Evolutionary conservation across 2,888 invertebrate species (phyloP).

Genomic region (Acronicta alni): DNA sequence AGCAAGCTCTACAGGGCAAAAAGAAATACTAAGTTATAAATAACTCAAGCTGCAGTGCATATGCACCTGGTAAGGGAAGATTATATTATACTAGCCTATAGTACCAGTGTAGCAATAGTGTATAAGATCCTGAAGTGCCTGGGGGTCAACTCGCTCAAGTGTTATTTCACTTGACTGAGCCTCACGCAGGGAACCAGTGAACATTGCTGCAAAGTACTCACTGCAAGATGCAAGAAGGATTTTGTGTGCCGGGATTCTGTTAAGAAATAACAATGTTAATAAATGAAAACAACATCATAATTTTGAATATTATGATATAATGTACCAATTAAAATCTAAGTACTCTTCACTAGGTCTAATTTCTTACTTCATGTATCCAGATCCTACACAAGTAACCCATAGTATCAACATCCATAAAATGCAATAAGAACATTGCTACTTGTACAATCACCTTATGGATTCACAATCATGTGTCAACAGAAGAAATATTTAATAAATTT

Average conservation of each 20-base stretch:
- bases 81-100: constrained; percentile 75
- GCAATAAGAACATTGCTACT: no score
- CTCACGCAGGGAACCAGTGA: constrained; percentile 96
- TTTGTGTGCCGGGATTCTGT: constrained; percentile 94
- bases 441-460: no score
- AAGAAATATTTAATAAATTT: no score
- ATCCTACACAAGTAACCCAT: no score
- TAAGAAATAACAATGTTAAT: constrained; percentile 24
- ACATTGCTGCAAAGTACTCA: constrained; percentile 99
- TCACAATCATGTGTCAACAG: no score
- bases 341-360: no score
- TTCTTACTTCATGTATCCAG: no score
- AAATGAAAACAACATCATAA: background rate
- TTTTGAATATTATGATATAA: no score
- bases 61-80: constrained; percentile 5
- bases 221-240: constrained; percentile 97
- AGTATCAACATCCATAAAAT: no score
- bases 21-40: background rate
- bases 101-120: constrained; percentile 97
- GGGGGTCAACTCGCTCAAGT: constrained; percentile 95
- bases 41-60: constrained; percentile 15
- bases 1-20: background rate
- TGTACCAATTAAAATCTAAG: no score
- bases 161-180: constrained; percentile 95
- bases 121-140: constrained; percentile 95